Evolutionary conservation across 2,797 vertebrate genomes (phyloP).

Genomic region (Amazonetta brasiliensis): DNA sequence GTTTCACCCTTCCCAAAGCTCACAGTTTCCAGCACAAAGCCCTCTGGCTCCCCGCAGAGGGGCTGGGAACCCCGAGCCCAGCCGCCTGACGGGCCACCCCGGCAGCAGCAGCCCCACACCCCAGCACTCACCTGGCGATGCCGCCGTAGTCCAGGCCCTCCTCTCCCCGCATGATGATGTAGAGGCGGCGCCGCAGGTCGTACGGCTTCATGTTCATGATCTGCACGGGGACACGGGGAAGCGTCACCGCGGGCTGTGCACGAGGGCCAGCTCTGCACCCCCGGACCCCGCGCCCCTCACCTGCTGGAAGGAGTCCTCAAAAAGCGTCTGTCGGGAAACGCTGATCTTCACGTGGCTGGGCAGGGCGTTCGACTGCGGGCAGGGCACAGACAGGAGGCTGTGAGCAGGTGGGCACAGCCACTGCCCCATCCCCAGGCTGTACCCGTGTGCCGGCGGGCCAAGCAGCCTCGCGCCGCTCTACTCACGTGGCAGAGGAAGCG

Average conservation of each 20-base stretch:
- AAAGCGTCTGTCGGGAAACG: constrained; percentile 94
- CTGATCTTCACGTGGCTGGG: constrained; percentile 98
- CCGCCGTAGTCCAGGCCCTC: constrained; percentile 97
- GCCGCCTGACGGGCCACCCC: fast-evolving
- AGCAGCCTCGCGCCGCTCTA: neutral
- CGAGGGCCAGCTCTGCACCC: neutral
- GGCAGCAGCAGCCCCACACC: fast-evolving
- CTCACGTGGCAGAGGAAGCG: constrained; percentile 98
- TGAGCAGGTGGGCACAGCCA: fast-evolving
- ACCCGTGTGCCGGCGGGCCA: fast-evolving
- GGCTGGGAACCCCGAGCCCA: fast-evolving
- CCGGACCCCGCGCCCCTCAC: constrained; percentile 63
- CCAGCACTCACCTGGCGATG: constrained; percentile 88
- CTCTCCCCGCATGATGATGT: constrained; percentile 98
- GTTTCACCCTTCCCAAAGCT: neutral
- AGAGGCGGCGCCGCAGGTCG: constrained; percentile 92
- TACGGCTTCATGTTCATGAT: constrained; percentile 99
- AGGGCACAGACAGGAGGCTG: neutral
- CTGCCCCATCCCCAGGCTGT: neutral
- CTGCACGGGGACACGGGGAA: constrained; percentile 70
- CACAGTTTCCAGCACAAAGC: fast-evolving
- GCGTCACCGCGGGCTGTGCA: fast-evolving
- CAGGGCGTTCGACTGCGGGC: constrained; percentile 90
- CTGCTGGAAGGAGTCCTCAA: constrained; percentile 98
- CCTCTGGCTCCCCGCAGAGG: neutral